Base-by-base conservation (phyloP, 1,140 invertebrate species). In the Temnothorax curvispinosus region DNA sequence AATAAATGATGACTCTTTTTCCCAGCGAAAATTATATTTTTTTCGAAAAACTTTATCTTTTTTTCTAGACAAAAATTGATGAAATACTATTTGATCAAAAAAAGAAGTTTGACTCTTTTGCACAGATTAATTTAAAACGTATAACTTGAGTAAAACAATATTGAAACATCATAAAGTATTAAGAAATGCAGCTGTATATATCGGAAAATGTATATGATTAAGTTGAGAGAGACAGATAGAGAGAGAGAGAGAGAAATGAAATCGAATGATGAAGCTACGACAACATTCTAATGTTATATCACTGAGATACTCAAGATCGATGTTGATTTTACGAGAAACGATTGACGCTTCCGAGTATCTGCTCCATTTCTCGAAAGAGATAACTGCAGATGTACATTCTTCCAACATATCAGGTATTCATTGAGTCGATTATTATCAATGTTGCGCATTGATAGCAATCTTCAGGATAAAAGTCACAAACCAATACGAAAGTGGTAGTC, bases 381-480 rank as follows among this genome's bases (percentile, higher is more conserved):
- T 88, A 65, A 75, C 38, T n/a, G 8, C 21, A 60, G 18, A 47
- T 35, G 32, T 50, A 54, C 13, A 54, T 35, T 47, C 8, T 62
- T 85, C 5, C 2, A 21, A 67, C 60, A 87, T 62, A 64, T 21
- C 52, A 58, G n/a, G 11, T 32, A 47, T 11, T 56, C 35, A 47
- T 62, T 8, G 6, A 71, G 5, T 27, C 27, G 27, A 88, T 72
- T 72, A 88, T 72, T 72, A 80, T 74, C 52, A 65, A 27, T 41
- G 18, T 41, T 35, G 15, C 21, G 7, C n/a, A 32, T 64, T 71
- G 85, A 90, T 84, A 35, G 50, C 5, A 71, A 78, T 44, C n/a
- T 75, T 56, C 0, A 32, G 15, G 8, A 15, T 35, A 41, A 8
- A 69, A 72, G n/a, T 47, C 18, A 38, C 44, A 87, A 86, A 27